A percentile compares a stretch with the other conserved stretches of the same genome.
Conservation (phyloP, 2,888 invertebrate species). For the Eilema sororculum region DNA sequence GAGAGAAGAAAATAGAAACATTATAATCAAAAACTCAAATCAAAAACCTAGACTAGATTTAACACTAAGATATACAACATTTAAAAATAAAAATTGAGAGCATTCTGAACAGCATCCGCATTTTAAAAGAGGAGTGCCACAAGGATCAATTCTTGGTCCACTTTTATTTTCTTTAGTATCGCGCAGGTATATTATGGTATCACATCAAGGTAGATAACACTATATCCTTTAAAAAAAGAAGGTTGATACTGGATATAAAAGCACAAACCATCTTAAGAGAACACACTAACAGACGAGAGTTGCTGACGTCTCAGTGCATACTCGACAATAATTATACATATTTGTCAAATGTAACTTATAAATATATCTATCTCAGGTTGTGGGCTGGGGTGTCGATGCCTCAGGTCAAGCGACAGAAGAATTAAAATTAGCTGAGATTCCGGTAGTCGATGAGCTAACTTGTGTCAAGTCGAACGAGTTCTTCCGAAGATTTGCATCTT, state of each 20-base stretch:
- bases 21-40: neutral
- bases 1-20: neutral
- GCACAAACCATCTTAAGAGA: neutral
- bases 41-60: too few relatives aligned
- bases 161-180: neutral
- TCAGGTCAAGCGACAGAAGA: constrained; percentile 87
- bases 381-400: constrained; percentile 87
- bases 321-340: neutral
- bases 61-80: too few relatives aligned
- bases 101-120: too few relatives aligned
- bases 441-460: constrained; percentile 86
- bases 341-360: neutral
- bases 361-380: constrained; percentile 69
- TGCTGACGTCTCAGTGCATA: neutral
- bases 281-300: neutral
- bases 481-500: constrained; percentile 87
- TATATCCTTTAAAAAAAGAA: neutral
- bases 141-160: neutral
- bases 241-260: neutral
- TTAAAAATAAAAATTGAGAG: too few relatives aligned
- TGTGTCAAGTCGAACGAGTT: constrained; percentile 88
- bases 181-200: neutral
- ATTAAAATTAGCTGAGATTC: constrained; percentile 87
- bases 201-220: neutral
- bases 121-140: neutral